Conservation (phyloP, 2,888 invertebrate species). For the Sympetrum striolatum region DNA sequence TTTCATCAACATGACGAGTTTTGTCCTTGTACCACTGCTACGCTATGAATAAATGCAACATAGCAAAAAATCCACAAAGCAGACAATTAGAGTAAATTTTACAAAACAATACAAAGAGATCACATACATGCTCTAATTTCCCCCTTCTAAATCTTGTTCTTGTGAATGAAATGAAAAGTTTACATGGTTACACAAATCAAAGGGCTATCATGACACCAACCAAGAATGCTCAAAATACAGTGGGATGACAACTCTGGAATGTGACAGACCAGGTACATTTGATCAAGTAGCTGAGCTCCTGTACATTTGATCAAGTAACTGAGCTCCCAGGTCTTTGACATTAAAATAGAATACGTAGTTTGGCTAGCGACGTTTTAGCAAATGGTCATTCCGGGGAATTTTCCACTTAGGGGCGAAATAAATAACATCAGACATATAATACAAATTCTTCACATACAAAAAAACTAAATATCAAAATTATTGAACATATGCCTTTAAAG, state of each 20-base stretch:
- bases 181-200: neutral
- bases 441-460: neutral
- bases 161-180: neutral
- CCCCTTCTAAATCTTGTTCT: neutral
- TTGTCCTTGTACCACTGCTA: too few relatives aligned
- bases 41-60: neutral
- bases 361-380: neutral
- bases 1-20: too few relatives aligned
- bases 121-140: neutral
- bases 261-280: constrained; percentile 27
- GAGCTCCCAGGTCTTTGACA: neutral
- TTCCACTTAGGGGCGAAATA: neutral
- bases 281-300: constrained; percentile 22
- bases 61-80: neutral
- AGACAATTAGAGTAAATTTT: neutral
- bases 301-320: constrained; percentile 24
- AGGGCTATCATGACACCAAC: neutral
- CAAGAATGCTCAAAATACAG: neutral
- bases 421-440: neutral
- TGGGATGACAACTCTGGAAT: constrained; percentile 3
- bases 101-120: neutral
- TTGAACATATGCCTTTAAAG: neutral
- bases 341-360: neutral
- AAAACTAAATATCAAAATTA: neutral
- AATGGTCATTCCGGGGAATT: neutral